phyloP scores from a whole-genome alignment of 1,140 invertebrate genomes.

The Drosophila subpulchrella region DNA sequence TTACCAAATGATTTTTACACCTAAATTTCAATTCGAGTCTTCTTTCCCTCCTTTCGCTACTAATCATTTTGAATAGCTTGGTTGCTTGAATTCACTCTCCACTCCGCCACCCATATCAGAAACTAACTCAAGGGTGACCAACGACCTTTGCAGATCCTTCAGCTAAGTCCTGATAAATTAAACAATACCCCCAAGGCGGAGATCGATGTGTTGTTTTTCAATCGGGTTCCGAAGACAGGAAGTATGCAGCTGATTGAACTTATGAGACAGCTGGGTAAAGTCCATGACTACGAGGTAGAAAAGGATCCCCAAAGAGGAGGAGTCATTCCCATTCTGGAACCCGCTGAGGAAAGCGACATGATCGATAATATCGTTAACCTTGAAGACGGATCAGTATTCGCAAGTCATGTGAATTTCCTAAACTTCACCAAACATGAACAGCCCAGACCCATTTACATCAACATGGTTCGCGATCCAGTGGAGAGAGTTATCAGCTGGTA shows the following conservation, averaged over 20 bases:
- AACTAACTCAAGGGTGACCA: constrained; percentile 17
- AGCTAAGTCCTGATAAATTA: constrained; percentile 80
- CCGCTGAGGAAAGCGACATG: constrained; percentile 55
- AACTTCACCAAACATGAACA: constrained; percentile 88
- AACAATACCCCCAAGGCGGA: constrained; percentile 92
- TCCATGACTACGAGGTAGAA: constrained; percentile 87
- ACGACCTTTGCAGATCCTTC: constrained; percentile 66
- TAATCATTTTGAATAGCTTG: constrained; percentile 47
- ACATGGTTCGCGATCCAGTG: constrained; percentile 94
- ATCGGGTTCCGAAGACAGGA: constrained; percentile 94
- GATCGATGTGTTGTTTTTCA: constrained; percentile 93
- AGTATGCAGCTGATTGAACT: constrained; percentile 95
- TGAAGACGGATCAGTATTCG: constrained; percentile 71
- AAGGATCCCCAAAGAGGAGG: constrained; percentile 74
- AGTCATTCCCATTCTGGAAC: constrained; percentile 53
- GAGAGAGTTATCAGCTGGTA: constrained; percentile 96
- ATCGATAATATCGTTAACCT: constrained; percentile 70
- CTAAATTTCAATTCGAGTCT: constrained; percentile 17
- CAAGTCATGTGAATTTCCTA: constrained; percentile 85
- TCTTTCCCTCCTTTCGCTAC: constrained; percentile 49
- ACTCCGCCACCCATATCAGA: constrained; percentile 9
- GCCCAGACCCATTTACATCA: constrained; percentile 94
- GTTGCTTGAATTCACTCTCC: constrained; percentile 35
- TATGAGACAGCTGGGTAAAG: constrained; percentile 89
- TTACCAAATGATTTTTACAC: constrained; percentile 19